Percentiles rank a stretch among this genome's conserved stretches.
Conservation (phyloP, 2,888 invertebrate species). For the Temnothorax rugatulus region DNA sequence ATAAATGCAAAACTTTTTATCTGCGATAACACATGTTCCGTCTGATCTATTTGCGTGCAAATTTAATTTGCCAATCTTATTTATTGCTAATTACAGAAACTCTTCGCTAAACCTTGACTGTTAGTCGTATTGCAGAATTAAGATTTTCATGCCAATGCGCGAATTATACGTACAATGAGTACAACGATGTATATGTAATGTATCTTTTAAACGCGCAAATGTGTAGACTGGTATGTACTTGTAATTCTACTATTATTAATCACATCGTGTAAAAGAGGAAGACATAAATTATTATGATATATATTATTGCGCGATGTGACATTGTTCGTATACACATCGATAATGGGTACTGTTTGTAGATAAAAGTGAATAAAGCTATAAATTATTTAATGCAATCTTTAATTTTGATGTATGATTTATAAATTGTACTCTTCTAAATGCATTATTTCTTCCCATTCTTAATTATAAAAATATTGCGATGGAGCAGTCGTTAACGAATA, state of each 20-base stretch:
- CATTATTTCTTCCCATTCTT: not conserved
- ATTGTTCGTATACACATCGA: slow-evolving; percentile 33
- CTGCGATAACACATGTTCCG: not conserved
- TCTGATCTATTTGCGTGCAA: not conserved
- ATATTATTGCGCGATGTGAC: slow-evolving; percentile 14
- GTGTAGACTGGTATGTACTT: slow-evolving; percentile 37
- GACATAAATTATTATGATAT: slow-evolving; percentile 21
- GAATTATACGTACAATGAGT: slow-evolving; percentile 41
- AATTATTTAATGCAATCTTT: slow-evolving; percentile 44
- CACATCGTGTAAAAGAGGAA: slow-evolving; percentile 14
- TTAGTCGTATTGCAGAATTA: not conserved
- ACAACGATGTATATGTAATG: slow-evolving; percentile 40
- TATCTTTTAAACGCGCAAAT: slow-evolving; percentile 12
- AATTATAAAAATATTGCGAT: slow-evolving; percentile 12
- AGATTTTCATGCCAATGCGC: not conserved
- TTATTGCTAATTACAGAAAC: slow-evolving; percentile 3
- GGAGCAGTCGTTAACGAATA: not conserved
- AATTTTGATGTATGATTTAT: not conserved
- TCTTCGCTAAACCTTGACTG: not conserved
- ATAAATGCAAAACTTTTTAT: not conserved
- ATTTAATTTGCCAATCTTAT: not conserved
- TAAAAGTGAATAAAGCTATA: slow-evolving; percentile 73
- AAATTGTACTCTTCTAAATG: not conserved
- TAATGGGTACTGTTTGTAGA: slow-evolving; percentile 71
- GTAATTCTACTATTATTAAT: slow-evolving; percentile 65